A percentile compares a stretch with the other conserved stretches of the same genome.
Evolutionary conservation across 1,140 invertebrate genomes (phyloP).

Genomic region (Heliconius melpomene): DNA sequence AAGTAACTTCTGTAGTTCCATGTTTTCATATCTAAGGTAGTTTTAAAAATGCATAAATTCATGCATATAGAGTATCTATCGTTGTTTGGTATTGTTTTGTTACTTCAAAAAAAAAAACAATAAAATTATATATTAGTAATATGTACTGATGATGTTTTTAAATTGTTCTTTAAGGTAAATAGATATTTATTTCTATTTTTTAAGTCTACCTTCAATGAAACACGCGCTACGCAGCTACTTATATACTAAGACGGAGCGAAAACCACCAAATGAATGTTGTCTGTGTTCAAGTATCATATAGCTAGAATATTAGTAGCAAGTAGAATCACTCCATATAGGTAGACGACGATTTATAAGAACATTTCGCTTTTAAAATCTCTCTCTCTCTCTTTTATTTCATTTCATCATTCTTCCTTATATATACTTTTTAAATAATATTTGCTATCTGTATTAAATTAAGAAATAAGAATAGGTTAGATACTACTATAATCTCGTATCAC

Average conservation of each 20-base stretch:
- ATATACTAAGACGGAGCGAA: constrained; percentile 46
- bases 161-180: too few species aligned
- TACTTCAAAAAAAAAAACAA: too few species aligned
- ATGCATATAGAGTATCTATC: background rate
- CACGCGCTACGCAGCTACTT: background rate
- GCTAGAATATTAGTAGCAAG: background rate
- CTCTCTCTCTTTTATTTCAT: background rate
- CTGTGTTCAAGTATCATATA: constrained; percentile 57
- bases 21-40: constrained; percentile 27
- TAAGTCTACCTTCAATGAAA: background rate
- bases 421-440: background rate
- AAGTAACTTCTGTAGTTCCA: constrained; percentile 32
- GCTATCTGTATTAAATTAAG: background rate
- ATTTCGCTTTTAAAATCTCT: background rate
- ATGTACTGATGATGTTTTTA: too few species aligned
- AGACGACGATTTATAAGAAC: background rate
- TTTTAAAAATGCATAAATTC: background rate
- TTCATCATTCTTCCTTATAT: background rate
- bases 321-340: background rate
- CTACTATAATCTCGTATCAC: constrained; percentile 10
- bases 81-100: background rate
- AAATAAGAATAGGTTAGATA: background rate
- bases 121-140: too few species aligned
- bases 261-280: constrained; percentile 65
- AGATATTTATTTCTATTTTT: too few species aligned